Conservation (phyloP, 2,888 invertebrate genomes). For the Papilio demoleus region DNA sequence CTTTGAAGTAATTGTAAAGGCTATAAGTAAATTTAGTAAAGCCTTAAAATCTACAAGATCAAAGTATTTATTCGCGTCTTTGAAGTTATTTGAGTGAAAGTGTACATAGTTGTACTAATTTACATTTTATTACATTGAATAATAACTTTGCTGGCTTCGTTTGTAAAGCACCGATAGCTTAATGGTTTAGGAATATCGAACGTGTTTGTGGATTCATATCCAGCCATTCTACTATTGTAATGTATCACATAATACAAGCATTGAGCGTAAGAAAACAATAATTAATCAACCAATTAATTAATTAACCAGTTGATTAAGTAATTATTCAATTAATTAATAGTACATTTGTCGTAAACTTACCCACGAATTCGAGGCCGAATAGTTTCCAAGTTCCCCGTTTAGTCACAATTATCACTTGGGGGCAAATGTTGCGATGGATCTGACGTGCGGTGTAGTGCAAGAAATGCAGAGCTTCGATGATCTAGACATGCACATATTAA, state of each 20-base stretch:
- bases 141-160: no score
- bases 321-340: no score
- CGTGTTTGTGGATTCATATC: neutral
- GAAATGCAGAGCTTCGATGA: slow-evolving; percentile 96
- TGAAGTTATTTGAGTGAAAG: neutral
- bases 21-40: neutral
- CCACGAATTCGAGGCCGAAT: slow-evolving; percentile 96
- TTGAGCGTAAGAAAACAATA: no score
- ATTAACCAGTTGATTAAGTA: no score
- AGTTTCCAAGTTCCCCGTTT: slow-evolving; percentile 98
- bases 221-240: neutral
- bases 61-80: neutral
- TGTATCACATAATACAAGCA: no score
- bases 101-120: neutral
- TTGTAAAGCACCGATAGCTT: neutral
- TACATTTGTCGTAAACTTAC: slow-evolving; percentile 78
- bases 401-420: slow-evolving; percentile 95
- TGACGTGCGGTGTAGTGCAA: slow-evolving; percentile 94
- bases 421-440: slow-evolving; percentile 97
- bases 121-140: neutral
- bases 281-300: no score
- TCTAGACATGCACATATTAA: slow-evolving; percentile 84
- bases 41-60: neutral
- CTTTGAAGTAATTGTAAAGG: neutral
- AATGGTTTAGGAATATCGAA: neutral